Evolutionary conservation across 1,140 invertebrate genomes (phyloP).

Genomic region (Sitophilus oryzae): DNA sequence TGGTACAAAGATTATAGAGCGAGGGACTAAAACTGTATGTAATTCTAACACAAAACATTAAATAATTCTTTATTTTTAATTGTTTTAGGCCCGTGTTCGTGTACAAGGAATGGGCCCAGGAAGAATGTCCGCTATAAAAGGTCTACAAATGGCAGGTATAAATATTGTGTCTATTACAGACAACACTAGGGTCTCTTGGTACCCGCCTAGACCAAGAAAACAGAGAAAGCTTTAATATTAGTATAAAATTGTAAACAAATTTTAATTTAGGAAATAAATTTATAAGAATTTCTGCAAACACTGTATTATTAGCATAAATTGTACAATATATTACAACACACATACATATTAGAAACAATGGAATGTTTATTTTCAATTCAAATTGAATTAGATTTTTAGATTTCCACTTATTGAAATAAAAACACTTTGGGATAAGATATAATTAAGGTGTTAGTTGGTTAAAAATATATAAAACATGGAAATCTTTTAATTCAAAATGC

Average conservation of each 20-base stretch:
- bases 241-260: background rate
- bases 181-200: constrained; percentile 72
- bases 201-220: constrained; percentile 38
- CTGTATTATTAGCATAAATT: background rate
- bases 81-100: constrained; percentile 51
- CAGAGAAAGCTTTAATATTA: constrained; percentile 31
- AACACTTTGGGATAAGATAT: background rate
- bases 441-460: background rate
- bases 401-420: too few species aligned
- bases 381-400: too few species aligned
- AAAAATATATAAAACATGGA: background rate
- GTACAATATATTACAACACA: background rate
- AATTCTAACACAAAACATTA: background rate
- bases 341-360: background rate
- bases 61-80: background rate
- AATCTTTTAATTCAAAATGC: background rate
- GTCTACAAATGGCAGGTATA: constrained; percentile 81
- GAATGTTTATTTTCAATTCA: background rate
- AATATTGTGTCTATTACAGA: constrained; percentile 89
- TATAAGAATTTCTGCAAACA: too few species aligned
- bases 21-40: constrained; percentile 62
- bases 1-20: constrained; percentile 60
- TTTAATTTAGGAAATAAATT: background rate
- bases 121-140: constrained; percentile 87
- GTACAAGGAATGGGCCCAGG: constrained; percentile 81